Conservation (phyloP, 2,113 vertebrate genomes). For the Semnornis frantzii region DNA sequence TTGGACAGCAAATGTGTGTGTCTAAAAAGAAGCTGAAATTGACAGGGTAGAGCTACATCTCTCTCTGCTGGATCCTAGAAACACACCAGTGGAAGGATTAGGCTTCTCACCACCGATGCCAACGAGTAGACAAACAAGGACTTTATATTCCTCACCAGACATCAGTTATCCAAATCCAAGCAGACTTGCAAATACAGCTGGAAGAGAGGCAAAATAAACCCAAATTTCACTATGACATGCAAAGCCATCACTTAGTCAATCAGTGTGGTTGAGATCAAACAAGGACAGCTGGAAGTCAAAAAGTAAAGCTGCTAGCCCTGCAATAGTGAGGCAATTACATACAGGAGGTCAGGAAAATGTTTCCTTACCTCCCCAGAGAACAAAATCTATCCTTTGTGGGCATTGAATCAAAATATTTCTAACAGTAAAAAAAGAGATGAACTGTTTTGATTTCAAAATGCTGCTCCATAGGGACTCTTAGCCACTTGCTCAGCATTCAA, state of each 20-base stretch:
- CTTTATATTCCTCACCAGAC: constrained; percentile 6
- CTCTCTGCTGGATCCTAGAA: constrained; percentile 9
- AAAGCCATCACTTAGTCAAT: constrained; percentile 1
- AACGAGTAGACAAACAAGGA: constrained; percentile 48
- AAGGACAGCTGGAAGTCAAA: constrained; percentile 17
- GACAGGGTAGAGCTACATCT: neutral
- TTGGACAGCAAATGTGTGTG: neutral
- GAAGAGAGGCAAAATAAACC: constrained; percentile 29
- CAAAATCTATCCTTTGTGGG: neutral
- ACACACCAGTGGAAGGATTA: constrained; percentile 19
- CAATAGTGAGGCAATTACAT: neutral
- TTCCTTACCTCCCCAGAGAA: neutral
- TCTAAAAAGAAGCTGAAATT: neutral
- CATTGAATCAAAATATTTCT: neutral
- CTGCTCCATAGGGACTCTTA: neutral
- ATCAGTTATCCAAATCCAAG: constrained; percentile 48
- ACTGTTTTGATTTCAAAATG: neutral
- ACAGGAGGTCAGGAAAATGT: neutral
- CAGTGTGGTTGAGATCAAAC: constrained; percentile 8
- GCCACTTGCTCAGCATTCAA: neutral
- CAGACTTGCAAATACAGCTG: constrained; percentile 51
- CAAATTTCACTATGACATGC: constrained; percentile 19
- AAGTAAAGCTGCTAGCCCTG: constrained; percentile 24
- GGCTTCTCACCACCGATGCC: constrained; percentile 12
- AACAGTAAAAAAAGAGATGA: neutral